A percentile compares a stretch with the other conserved stretches of the same genome.
Evolutionary conservation across 2,797 vertebrate species (phyloP).

Genomic region (Coluber constrictor): DNA sequence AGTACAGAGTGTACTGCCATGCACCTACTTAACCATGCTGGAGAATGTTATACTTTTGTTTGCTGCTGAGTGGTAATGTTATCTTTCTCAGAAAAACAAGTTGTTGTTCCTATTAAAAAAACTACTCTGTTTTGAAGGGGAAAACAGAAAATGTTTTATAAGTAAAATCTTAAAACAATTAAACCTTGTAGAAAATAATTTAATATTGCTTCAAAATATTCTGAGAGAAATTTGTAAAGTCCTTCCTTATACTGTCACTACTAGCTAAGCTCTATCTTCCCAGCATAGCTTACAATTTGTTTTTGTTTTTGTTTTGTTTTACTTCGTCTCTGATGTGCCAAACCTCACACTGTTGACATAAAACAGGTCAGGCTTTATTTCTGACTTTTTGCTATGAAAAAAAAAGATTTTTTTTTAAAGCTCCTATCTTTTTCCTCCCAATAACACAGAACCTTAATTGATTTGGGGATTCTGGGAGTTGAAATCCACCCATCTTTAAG

Average conservation of each 20-base stretch:
- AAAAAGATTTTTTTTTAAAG: not conserved
- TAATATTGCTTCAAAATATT: not conserved
- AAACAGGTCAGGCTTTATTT: conserved; percentile 29
- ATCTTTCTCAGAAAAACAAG: conserved; percentile 14
- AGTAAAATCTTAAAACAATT: conserved; percentile 44
- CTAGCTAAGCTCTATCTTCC: not conserved
- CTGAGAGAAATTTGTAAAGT: conserved; percentile 28
- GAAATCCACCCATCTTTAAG: not conserved
- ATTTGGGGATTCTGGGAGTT: not conserved
- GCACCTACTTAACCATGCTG: conserved; percentile 37
- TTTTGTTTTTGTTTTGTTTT: not conserved
- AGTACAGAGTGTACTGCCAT: conserved; percentile 27
- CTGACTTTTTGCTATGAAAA: conserved; percentile 47
- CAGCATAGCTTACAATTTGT: not conserved
- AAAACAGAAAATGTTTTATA: conserved; percentile 36
- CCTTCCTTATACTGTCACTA: not conserved
- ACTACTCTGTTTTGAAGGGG: not conserved
- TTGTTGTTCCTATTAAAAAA: not conserved
- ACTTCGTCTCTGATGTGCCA: not conserved
- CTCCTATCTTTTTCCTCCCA: not conserved
- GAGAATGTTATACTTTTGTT: conserved; percentile 27
- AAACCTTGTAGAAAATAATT: conserved; percentile 38
- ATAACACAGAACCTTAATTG: not conserved
- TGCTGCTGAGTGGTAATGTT: conserved; percentile 28
- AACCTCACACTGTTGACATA: not conserved